These are phyloP conservation scores for Chrysolina oricalcia DNA, from an alignment of 2,888 invertebrate genomes.

Conservation along the genomic window DNA sequence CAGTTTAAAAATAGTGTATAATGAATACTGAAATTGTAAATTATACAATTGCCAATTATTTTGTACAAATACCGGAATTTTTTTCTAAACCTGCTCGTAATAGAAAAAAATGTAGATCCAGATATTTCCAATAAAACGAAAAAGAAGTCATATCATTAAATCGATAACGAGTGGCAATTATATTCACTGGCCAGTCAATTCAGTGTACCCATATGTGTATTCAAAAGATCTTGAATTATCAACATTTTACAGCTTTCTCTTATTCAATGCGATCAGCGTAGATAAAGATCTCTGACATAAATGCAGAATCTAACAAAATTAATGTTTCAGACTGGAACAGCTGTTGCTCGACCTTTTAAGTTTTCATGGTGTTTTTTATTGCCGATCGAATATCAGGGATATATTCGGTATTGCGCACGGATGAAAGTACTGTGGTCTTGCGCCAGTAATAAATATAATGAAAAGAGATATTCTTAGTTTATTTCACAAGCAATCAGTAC, in stretches of 20 bases:
- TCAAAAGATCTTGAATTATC: slow-evolving; percentile 12
- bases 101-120: no score
- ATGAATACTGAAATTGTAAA: no score
- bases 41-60: no score
- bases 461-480: background rate
- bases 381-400: background rate
- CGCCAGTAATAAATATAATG: background rate
- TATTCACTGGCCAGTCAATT: background rate
- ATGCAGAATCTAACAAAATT: slow-evolving; percentile 25
- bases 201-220: slow-evolving; percentile 18
- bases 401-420: background rate
- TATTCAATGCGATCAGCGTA: slow-evolving; percentile 20
- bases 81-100: no score
- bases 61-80: no score
- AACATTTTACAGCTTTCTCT: slow-evolving; percentile 18
- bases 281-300: slow-evolving; percentile 24
- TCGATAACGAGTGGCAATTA: background rate
- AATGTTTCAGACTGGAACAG: background rate
- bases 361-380: slow-evolving; percentile 10
- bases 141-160: background rate
- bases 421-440: background rate
- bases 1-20: no score
- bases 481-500: no score
- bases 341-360: background rate
- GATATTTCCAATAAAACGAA: background rate